Conservation (phyloP, 1,140 invertebrate species). For the Tetraneura akinire region DNA sequence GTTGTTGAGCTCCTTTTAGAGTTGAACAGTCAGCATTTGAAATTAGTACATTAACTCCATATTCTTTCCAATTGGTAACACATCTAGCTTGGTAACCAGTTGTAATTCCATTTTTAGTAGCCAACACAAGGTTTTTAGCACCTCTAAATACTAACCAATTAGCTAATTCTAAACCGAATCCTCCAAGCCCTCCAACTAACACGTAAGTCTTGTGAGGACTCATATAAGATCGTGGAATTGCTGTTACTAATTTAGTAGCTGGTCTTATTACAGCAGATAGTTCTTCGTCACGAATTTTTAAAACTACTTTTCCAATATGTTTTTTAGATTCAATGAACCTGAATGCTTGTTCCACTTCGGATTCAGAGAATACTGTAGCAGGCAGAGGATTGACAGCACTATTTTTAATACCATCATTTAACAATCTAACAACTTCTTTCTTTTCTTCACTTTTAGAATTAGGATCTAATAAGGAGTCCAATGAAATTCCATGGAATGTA, state of each 20-base stretch:
- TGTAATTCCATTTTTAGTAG: constrained; percentile 84
- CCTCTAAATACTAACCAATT: constrained; percentile 88
- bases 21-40: constrained; percentile 71
- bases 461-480: constrained; percentile 87
- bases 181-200: constrained; percentile 86
- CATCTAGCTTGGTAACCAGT: constrained; percentile 85
- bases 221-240: constrained; percentile 84
- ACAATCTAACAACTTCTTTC: constrained; percentile 70
- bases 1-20: constrained; percentile 67
- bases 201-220: constrained; percentile 85
- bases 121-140: constrained; percentile 80
- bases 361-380: constrained; percentile 60
- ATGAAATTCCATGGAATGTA: constrained; percentile 92
- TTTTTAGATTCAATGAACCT: constrained; percentile 93
- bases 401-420: constrained; percentile 77
- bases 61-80: constrained; percentile 73
- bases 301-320: constrained; percentile 93
- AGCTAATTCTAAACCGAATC: constrained; percentile 91
- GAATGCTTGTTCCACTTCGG: constrained; percentile 88
- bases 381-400: constrained; percentile 85
- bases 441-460: constrained; percentile 68
- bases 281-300: constrained; percentile 84
- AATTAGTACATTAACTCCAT: constrained; percentile 71
- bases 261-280: constrained; percentile 61
- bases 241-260: constrained; percentile 66